phyloP scores from a whole-genome alignment of 1,140 invertebrate genomes.

The Drosophila pruinosa region DNA sequence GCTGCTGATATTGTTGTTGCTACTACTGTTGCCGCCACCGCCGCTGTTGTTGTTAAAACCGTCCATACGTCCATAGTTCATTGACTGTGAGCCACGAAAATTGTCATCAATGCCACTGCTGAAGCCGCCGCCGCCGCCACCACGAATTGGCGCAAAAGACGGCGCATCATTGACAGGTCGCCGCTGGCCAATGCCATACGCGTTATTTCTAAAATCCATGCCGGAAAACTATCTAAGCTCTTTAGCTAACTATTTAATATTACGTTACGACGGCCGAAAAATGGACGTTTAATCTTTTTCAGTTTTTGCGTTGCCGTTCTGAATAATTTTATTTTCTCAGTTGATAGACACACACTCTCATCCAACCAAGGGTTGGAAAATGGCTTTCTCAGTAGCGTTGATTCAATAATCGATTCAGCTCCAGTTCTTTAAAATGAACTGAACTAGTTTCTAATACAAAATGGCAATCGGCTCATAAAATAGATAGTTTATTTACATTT shows the following conservation, averaged over 20 bases:
- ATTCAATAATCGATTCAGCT: background rate
- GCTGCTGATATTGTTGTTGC: conserved; percentile 7
- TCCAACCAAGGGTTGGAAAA: conserved; percentile 20
- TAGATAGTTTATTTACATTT: too few species aligned
- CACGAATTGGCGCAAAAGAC: conserved; percentile 42
- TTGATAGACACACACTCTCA: conserved; percentile 39
- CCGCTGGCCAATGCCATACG: conserved; percentile 61
- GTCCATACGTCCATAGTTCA: conserved; percentile 29
- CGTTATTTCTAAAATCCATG: conserved; percentile 55
- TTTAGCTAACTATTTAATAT: conserved; percentile 2
- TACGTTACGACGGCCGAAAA: background rate
- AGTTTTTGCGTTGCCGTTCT: conserved; percentile 24
- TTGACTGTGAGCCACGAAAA: conserved; percentile 27
- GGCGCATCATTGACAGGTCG: conserved; percentile 25
- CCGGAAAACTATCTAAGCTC: background rate
- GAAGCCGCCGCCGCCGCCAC: background rate
- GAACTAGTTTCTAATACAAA: background rate
- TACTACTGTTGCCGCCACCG: conserved; percentile 2
- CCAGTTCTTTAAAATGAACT: background rate
- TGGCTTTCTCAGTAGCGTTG: background rate
- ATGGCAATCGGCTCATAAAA: background rate
- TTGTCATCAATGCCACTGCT: conserved; percentile 15
- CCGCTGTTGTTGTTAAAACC: conserved; percentile 18
- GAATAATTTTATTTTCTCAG: conserved; percentile 40
- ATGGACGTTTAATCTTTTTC: conserved; percentile 2